These are phyloP conservation scores for Brachionus manjavacas DNA, from an alignment of 1,140 invertebrate species.

Conservation along the genomic window DNA sequence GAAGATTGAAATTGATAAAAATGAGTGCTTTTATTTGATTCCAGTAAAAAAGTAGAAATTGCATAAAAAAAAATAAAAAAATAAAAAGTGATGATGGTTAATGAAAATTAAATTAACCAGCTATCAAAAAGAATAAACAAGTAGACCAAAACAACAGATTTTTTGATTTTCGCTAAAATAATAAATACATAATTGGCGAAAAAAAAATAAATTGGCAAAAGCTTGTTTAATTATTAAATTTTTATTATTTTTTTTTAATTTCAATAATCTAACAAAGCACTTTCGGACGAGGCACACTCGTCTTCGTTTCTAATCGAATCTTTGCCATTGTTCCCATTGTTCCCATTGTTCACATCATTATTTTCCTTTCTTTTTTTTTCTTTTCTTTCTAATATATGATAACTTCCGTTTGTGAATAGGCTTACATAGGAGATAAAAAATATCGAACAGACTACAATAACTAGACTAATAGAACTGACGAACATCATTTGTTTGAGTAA, in stretches of 20 bases:
- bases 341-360: not conserved
- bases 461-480: not conserved
- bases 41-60: too few relatives aligned
- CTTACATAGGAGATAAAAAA: not conserved
- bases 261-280: conserved; percentile 39
- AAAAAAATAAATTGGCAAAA: not conserved
- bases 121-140: too few relatives aligned
- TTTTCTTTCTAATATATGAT: not conserved
- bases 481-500: not conserved
- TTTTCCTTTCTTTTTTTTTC: not conserved
- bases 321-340: not conserved
- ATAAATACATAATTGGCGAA: too few relatives aligned
- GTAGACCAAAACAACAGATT: too few relatives aligned
- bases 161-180: too few relatives aligned
- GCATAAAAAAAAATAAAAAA: too few relatives aligned
- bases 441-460: not conserved
- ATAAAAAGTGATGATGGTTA: too few relatives aligned
- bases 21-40: too few relatives aligned
- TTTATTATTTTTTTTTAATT: too few relatives aligned
- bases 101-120: too few relatives aligned
- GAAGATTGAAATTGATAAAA: too few relatives aligned
- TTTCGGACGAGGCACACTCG: not conserved
- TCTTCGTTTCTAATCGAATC: not conserved
- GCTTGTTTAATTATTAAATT: not conserved
- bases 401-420: not conserved